Evolutionary conservation across 2,888 invertebrate species (phyloP), one percentile per base, ranked within the genome.

Genomic region (Lithophane socia): DNA sequence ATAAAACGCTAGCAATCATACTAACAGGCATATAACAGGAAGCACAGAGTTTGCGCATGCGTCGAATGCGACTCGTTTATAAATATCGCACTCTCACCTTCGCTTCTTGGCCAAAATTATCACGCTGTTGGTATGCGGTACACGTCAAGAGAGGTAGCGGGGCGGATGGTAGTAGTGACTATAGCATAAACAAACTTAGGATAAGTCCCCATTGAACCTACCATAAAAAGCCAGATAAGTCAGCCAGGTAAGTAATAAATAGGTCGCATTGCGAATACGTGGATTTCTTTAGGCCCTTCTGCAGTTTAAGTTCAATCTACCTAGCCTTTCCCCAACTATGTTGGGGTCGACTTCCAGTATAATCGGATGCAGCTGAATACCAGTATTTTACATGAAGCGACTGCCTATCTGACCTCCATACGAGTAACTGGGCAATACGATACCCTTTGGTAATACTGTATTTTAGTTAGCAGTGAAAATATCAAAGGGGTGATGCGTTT

Each of bases 81-180:
- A 85, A 88, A 95, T 95, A 95, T 89, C 90, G 83, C 90, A 92
- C 94, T 94, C 94, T 96, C 95, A 95, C 96, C 96, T 96, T 96
- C 95, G 90, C 91, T 91, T 88, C 91, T 90, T 92, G 92, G 92
- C 95, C 96, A 94, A 95, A 96, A 95, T 96, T 95, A 96, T 93
- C 93, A 92, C 93, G 93, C 90, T 87, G 73, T 72, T 80, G 88
- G 82, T 37, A 63, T 75, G 73, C 82, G 80, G 56, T 52, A 83
- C 42, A 80, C 63, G 89, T 42, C 18, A 86, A 37, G 75, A 75
- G 90, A 74, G 56, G 13, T 12, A 83, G 90, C 92, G 90, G 69
- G 8, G 47, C 58, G 56, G 49, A 13, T 44, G 21, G 29, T 18
- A 8, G 18, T 0, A 13, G 5, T 29, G 56, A 42, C n/a, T 24